Conservation (phyloP, 1,140 invertebrate genomes). For the Drosophila ogumai region DNA sequence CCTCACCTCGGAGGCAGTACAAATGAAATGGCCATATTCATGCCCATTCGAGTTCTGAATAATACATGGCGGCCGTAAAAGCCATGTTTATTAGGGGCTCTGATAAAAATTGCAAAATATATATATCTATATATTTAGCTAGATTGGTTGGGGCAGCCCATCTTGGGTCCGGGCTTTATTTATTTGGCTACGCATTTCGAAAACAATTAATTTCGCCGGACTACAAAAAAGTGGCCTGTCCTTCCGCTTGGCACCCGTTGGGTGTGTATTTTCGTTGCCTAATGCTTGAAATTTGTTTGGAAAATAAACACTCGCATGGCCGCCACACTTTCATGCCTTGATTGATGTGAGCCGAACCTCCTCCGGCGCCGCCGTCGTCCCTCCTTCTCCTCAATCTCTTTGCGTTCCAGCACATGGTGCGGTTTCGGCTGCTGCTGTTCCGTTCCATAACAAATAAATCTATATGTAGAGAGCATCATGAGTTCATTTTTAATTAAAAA, state of each 20-base stretch:
- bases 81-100: constrained; percentile 35
- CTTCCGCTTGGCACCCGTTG: constrained; percentile 25
- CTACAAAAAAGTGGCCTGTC: constrained; percentile 57
- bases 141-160: constrained; percentile 23
- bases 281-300: constrained; percentile 60
- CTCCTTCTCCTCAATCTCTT: too few relatives aligned
- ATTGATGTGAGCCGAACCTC: constrained; percentile 62
- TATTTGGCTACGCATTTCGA: constrained; percentile 72
- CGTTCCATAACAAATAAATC: constrained; percentile 28
- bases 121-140: constrained; percentile 43
- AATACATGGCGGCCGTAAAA: constrained; percentile 43
- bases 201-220: constrained; percentile 74
- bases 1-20: constrained; percentile 17
- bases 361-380: neutral
- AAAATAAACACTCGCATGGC: constrained; percentile 76
- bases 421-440: constrained; percentile 15
- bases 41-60: constrained; percentile 43
- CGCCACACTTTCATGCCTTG: constrained; percentile 70
- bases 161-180: constrained; percentile 42
- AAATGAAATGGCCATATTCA: constrained; percentile 48
- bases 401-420: constrained; percentile 48
- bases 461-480: constrained; percentile 40
- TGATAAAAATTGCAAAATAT: constrained; percentile 32
- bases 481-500: constrained; percentile 79
- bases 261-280: constrained; percentile 18